Base-by-base conservation (phyloP, 1,140 invertebrate species). In the Sogatella furcifera region DNA sequence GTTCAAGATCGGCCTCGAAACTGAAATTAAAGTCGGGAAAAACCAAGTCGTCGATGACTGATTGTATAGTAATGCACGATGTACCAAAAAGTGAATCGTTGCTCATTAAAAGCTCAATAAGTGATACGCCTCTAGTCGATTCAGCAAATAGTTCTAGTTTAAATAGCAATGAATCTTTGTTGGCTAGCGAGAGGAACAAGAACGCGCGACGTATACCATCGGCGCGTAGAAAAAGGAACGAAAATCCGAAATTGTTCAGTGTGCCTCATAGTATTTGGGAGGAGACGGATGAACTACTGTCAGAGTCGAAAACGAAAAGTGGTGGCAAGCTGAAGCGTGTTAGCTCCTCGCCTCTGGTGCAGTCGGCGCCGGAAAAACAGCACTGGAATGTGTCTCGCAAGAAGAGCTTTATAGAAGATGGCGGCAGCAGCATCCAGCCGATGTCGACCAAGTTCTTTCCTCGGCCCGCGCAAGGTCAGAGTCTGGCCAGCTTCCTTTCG, bases 401-500 rank as follows among this genome's bases (percentile, higher is more conserved):
- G n/a, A 81, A 81, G 57, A 80, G 78, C 49, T 82, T 85, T 53
- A 82, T 85, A 66, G 82, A 85, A 67, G 81, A 82, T 69, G 78
- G 80, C 24, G 76, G 79, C 10, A 74, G 68, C 65, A 78, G 77
- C 38, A 73, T 82, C 10, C 68, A 77, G 15, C 78, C 81, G 4
- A 79, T 83, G 73, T 76, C 78, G 0, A 78, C 77, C 4, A 79
- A 79, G 41, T 79, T 76, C 67, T 84, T 86, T 69, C 81, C 81
- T 4, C 74, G 75, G 62, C 86, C 88, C 14, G 72, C 73, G 34
- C 79, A 84, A 69, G 86, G 88, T 2, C 88, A 92, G 74, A 87
- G 81, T 69, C 71, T 92, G 10, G 80, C 80, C 5, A 83, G 82
- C 56, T 92, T 89, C 69, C 70, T 91, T 2, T 82, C 84, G 4